Conservation (phyloP, 1,140 invertebrate species). For the Drosophila sucinea region DNA sequence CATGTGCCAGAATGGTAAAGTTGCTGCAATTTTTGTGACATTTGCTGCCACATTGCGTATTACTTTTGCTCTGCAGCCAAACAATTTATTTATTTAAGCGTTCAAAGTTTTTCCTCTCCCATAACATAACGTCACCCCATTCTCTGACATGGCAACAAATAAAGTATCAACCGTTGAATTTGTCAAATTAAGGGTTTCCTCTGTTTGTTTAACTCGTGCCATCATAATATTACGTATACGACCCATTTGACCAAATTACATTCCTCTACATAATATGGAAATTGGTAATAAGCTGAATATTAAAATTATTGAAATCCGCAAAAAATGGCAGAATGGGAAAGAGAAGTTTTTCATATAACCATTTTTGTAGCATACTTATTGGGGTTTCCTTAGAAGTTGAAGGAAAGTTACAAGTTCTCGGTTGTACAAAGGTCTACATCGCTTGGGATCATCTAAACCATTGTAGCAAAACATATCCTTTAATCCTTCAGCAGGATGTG, state of each 20-base stretch:
- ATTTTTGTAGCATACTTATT: too few relatives aligned
- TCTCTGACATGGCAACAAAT: neutral
- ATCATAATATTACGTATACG: neutral
- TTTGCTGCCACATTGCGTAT: constrained; percentile 61
- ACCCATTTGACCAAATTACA: neutral
- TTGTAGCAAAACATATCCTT: too few relatives aligned
- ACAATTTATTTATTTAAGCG: constrained; percentile 61
- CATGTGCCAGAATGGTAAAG: constrained; percentile 57
- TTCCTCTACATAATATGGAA: too few relatives aligned
- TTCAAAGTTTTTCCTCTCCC: constrained; percentile 7
- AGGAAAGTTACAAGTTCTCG: too few relatives aligned
- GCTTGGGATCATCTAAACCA: too few relatives aligned
- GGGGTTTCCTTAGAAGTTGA: too few relatives aligned
- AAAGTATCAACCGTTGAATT: constrained; percentile 4
- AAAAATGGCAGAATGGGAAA: too few relatives aligned
- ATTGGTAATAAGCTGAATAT: too few relatives aligned
- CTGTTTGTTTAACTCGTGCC: neutral
- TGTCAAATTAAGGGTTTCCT: neutral
- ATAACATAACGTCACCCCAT: neutral
- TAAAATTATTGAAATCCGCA: too few relatives aligned
- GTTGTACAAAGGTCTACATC: too few relatives aligned
- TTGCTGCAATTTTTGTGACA: constrained; percentile 61
- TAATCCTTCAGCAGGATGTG: too few relatives aligned
- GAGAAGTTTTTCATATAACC: too few relatives aligned
- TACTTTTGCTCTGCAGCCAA: constrained; percentile 50